These are phyloP conservation scores for Augochlorella aurata DNA, from an alignment of 2,888 invertebrate genomes.

Conservation along the genomic window DNA sequence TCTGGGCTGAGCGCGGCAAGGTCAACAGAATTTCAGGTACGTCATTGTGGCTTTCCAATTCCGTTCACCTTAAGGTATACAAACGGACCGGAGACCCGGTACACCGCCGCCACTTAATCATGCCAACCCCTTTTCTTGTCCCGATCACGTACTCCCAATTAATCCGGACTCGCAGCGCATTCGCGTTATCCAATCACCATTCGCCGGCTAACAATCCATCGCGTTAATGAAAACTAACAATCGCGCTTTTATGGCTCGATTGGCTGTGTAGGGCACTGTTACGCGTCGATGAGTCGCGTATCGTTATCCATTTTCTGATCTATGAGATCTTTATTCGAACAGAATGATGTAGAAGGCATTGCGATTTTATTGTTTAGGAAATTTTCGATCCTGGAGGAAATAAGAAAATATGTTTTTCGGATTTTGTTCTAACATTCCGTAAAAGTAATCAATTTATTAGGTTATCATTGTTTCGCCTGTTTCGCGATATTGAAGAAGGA, in stretches of 20 bases:
- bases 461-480: too few relatives aligned
- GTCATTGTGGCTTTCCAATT: slow-evolving; percentile 63
- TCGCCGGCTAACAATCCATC: slow-evolving; percentile 5
- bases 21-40: slow-evolving; percentile 70
- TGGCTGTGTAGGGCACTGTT: background rate
- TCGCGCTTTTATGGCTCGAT: background rate
- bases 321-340: background rate
- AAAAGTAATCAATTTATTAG: too few relatives aligned
- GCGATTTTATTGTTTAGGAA: background rate
- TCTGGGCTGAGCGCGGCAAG: slow-evolving; percentile 65
- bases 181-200: background rate
- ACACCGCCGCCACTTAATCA: slow-evolving; percentile 26
- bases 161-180: slow-evolving; percentile 7
- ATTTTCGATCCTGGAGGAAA: background rate
- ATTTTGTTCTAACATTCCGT: too few relatives aligned
- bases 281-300: background rate
- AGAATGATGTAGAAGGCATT: background rate
- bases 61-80: slow-evolving; percentile 63
- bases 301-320: background rate
- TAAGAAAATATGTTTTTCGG: background rate
- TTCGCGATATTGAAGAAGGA: too few relatives aligned
- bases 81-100: slow-evolving; percentile 11
- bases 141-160: slow-evolving; percentile 44
- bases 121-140: background rate
- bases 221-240: slow-evolving; percentile 17